phyloP scores from a whole-genome alignment of 1,140 invertebrate genomes.

The Drosophila melanica region DNA sequence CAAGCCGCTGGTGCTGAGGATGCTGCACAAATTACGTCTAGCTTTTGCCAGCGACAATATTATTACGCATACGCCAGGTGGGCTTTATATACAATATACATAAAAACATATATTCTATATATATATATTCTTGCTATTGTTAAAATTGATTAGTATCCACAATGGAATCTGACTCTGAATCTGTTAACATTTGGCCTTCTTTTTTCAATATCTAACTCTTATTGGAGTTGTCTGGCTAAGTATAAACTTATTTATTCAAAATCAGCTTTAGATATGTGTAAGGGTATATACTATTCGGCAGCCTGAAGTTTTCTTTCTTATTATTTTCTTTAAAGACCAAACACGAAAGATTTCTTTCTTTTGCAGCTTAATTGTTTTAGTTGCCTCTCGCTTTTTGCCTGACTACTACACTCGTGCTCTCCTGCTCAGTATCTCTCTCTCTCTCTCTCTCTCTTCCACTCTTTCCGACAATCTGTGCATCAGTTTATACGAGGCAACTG shows the following conservation, averaged over 20 bases:
- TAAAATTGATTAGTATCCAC: too few species aligned
- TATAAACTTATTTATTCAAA: not conserved
- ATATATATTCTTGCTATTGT: too few species aligned
- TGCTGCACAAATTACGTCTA: constrained; percentile 34
- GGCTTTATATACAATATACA: not conserved
- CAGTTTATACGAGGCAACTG: constrained; percentile 69
- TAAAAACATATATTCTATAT: too few species aligned
- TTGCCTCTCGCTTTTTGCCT: constrained; percentile 22
- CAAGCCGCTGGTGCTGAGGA: constrained; percentile 49
- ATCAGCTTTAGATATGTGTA: not conserved
- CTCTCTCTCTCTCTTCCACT: constrained; percentile 6
- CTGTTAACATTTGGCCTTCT: too few species aligned
- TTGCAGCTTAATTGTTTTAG: constrained; percentile 72
- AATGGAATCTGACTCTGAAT: too few species aligned
- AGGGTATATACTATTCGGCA: not conserved
- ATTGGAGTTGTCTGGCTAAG: too few species aligned
- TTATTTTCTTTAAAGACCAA: constrained; percentile 16
- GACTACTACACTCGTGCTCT: not conserved
- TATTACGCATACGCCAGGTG: constrained; percentile 35
- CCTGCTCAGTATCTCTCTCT: constrained; percentile 2
- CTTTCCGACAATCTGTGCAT: constrained; percentile 38
- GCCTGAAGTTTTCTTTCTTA: not conserved
- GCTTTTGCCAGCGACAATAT: constrained; percentile 8
- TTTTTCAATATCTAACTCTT: too few species aligned
- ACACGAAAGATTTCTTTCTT: constrained; percentile 56